phyloP scores from a whole-genome alignment of 1,140 invertebrate genomes.

The Patella vulgata region DNA sequence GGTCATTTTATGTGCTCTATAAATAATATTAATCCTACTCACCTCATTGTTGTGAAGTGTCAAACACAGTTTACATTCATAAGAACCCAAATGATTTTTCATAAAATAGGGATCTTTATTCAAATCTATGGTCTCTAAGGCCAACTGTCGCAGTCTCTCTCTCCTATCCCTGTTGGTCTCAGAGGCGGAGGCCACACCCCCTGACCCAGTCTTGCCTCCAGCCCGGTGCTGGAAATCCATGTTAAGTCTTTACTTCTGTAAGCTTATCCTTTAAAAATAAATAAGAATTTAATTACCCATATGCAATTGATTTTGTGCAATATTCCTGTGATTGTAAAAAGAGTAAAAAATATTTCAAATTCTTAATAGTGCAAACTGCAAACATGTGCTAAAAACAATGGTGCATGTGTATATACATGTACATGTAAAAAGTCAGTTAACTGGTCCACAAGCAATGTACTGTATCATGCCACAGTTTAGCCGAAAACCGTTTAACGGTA shows the following conservation, averaged over 20 bases:
- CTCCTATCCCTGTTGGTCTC: constrained; percentile 97
- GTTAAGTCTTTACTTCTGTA: neutral
- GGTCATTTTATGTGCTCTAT: too few species aligned
- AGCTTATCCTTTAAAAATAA: neutral
- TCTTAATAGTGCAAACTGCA: neutral
- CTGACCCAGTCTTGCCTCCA: constrained; percentile 98
- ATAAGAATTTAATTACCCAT: neutral
- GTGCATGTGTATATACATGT: too few species aligned
- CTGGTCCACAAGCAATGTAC: too few species aligned
- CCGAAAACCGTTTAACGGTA: too few species aligned
- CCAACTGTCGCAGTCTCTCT: constrained; percentile 94
- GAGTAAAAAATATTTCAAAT: constrained; percentile 11
- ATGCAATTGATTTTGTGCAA: neutral
- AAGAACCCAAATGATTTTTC: constrained; percentile 76
- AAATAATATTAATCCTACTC: too few species aligned
- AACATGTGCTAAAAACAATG: too few species aligned
- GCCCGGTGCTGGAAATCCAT: constrained; percentile 72
- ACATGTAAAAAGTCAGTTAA: too few species aligned
- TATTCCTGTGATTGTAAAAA: neutral
- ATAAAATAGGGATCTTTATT: constrained; percentile 77
- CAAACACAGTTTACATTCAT: constrained; percentile 99
- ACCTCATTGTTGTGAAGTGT: constrained; percentile 99
- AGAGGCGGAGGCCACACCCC: constrained; percentile 98
- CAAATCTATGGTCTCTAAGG: constrained; percentile 97
- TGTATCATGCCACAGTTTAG: too few species aligned